These are phyloP conservation scores for Drosophila grimshawi DNA, from an alignment of 1,140 invertebrate genomes.

Conservation along the genomic window DNA sequence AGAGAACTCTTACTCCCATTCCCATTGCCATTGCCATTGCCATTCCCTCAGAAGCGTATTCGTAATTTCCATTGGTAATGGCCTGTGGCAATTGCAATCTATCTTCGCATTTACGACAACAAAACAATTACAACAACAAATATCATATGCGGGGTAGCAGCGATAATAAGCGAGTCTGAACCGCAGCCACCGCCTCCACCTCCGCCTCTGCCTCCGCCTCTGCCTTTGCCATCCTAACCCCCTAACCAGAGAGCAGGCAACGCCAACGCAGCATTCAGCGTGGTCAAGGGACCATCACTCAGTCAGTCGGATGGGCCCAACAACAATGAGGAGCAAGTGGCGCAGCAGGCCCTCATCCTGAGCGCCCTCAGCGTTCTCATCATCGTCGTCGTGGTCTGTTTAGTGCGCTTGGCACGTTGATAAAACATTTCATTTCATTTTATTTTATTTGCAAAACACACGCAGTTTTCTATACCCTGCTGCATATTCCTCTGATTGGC, in stretches of 20 bases:
- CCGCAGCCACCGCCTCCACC: neutral
- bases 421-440: constrained; percentile 81
- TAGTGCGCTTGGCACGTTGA: constrained; percentile 77
- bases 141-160: constrained; percentile 66
- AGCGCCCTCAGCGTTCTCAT: no score
- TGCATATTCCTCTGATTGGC: neutral
- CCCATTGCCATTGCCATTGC: neutral
- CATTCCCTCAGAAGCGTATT: constrained; percentile 5
- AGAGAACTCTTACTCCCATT: neutral
- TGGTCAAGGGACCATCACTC: constrained; percentile 68
- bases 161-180: constrained; percentile 62
- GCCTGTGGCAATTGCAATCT: constrained; percentile 79
- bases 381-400: constrained; percentile 40
- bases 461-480: constrained; percentile 48
- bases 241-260: no score
- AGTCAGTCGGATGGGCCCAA: constrained; percentile 24
- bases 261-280: constrained; percentile 5
- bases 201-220: neutral
- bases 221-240: no score
- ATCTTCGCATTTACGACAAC: constrained; percentile 78
- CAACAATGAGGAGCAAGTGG: neutral
- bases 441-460: constrained; percentile 72
- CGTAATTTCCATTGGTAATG: constrained; percentile 73
- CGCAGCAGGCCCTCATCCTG: neutral
- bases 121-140: constrained; percentile 81